Percentiles rank a stretch among this genome's conserved stretches.
Conservation (phyloP, 2,888 invertebrate genomes). For the Ectemnius continuus region DNA sequence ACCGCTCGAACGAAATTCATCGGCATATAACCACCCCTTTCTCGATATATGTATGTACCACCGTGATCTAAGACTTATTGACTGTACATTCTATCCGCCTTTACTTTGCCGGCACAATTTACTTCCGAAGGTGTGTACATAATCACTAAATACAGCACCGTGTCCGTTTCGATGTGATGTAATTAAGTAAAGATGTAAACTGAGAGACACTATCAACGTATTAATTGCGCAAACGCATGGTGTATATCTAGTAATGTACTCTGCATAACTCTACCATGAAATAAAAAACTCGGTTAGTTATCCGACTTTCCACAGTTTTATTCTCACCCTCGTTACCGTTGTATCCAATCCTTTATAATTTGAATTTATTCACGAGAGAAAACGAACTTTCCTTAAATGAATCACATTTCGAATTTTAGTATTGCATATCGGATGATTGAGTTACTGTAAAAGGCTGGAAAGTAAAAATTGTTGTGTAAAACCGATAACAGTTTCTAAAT, state of each 20-base stretch:
- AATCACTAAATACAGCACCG: slow-evolving; percentile 62
- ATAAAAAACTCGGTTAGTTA: slow-evolving; percentile 68
- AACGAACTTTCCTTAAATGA: too few relatives aligned
- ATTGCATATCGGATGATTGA: too few relatives aligned
- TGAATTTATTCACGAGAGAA: too few relatives aligned
- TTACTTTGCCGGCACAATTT: slow-evolving; percentile 70
- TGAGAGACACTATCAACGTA: slow-evolving; percentile 42
- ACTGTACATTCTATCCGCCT: slow-evolving; percentile 56
- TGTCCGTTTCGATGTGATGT: slow-evolving; percentile 71
- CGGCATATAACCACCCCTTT: slow-evolving; percentile 28
- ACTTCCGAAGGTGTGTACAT: slow-evolving; percentile 65
- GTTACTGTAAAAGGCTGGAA: too few relatives aligned
- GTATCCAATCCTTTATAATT: too few relatives aligned
- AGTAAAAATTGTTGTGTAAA: too few relatives aligned
- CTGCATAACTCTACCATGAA: slow-evolving; percentile 64
- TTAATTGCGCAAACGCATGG: slow-evolving; percentile 56
- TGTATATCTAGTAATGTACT: slow-evolving; percentile 66
- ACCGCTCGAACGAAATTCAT: background rate
- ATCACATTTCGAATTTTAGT: too few relatives aligned
- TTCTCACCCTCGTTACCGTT: too few relatives aligned
- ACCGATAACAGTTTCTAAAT: too few relatives aligned
- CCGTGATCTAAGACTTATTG: slow-evolving; percentile 24
- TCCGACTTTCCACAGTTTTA: too few relatives aligned
- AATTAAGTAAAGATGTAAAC: slow-evolving; percentile 52
- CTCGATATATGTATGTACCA: slow-evolving; percentile 18